These are phyloP conservation scores for Lasius fuliginosus DNA, from an alignment of 2,888 invertebrate species.

Conservation along the genomic window DNA sequence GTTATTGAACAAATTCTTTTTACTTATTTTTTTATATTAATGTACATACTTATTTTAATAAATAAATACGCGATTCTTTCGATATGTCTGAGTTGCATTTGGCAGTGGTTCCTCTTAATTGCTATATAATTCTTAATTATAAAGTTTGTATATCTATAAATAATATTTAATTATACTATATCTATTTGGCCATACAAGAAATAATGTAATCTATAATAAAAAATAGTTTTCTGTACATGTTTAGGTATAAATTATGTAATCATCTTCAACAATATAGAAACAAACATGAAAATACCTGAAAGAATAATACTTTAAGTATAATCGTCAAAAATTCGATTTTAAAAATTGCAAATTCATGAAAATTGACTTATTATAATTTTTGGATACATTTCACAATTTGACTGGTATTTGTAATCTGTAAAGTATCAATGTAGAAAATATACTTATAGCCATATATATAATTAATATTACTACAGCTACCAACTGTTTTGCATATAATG, in stretches of 20 bases:
- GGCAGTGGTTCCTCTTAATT: conserved; percentile 55
- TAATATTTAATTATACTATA: conserved; percentile 23
- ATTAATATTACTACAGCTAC: conserved; percentile 79
- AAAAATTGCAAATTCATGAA: conserved; percentile 1
- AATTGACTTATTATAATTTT: background rate
- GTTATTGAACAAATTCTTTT: conserved; percentile 68
- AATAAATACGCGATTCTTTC: conserved; percentile 50
- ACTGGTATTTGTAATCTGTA: conserved; percentile 78
- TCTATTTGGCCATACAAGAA: background rate
- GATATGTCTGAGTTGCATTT: conserved; percentile 56
- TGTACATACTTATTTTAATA: conserved; percentile 72
- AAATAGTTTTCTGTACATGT: conserved; percentile 4
- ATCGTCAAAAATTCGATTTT: conserved; percentile 4
- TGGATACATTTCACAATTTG: conserved; percentile 73
- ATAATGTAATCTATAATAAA: background rate
- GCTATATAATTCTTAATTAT: conserved; percentile 25
- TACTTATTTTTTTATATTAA: conserved; percentile 72
- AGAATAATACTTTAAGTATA: background rate
- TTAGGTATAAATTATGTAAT: conserved; percentile 11
- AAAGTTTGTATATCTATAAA: conserved; percentile 13
- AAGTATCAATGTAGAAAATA: conserved; percentile 74
- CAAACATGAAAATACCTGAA: background rate
- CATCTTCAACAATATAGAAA: background rate
- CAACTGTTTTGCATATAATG: conserved; percentile 87
- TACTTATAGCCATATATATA: conserved; percentile 79